A percentile compares a stretch with the other conserved stretches of the same genome.
Conservation (phyloP, 30 jellyfish, hydroid and myxozoan species). For the Sanderia malayensis region DNA sequence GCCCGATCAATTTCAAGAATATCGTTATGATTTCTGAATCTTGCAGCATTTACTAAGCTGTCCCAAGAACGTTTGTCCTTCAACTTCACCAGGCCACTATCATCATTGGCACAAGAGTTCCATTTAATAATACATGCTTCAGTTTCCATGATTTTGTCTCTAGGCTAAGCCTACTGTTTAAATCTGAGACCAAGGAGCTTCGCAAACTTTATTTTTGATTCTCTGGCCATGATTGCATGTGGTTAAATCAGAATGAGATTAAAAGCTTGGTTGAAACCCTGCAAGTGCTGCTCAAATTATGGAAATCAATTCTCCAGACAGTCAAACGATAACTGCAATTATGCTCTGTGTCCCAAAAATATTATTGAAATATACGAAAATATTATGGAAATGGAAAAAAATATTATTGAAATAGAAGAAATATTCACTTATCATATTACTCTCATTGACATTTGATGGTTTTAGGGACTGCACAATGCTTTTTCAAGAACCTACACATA, state of each 20-base stretch:
- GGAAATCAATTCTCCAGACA: background rate
- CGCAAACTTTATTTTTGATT: background rate
- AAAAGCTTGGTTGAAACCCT: background rate
- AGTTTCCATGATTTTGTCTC: background rate
- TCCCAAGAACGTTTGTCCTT: conserved; percentile 12
- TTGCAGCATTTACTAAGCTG: conserved; percentile 1
- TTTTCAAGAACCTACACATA: too few species aligned
- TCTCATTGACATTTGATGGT: background rate
- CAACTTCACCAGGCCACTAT: background rate
- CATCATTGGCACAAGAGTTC: background rate
- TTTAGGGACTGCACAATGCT: background rate
- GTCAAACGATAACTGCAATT: background rate
- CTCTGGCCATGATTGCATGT: background rate
- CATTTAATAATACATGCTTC: background rate
- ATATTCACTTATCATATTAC: background rate
- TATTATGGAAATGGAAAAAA: too few species aligned
- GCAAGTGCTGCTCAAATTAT: background rate
- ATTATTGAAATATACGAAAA: background rate
- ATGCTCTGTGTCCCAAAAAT: background rate
- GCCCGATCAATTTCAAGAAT: conserved; percentile 14
- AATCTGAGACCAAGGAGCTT: background rate
- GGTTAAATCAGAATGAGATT: background rate
- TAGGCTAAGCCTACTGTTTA: conserved; percentile 3
- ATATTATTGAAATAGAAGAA: too few species aligned
- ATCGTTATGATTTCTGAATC: conserved; percentile 4